Evolutionary conservation across 2,888 invertebrate species (phyloP).

Genomic region (Drosophila mayaguana): DNA sequence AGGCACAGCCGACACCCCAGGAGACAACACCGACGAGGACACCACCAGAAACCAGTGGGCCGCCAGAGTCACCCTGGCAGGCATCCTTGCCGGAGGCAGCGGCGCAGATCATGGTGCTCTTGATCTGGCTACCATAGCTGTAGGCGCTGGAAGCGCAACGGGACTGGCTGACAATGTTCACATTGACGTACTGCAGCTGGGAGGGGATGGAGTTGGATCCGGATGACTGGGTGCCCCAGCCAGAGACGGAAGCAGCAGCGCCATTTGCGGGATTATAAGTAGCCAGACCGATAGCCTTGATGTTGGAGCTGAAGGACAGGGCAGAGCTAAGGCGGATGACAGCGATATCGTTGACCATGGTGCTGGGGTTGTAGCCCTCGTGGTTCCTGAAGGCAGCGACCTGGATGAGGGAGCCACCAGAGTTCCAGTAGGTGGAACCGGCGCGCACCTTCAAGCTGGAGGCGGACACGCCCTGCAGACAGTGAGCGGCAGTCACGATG

Average conservation of each 20-base stretch:
- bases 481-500: conserved; percentile 87
- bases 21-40: conserved; percentile 76
- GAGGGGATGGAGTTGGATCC: conserved; percentile 62
- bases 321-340: conserved; percentile 86
- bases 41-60: conserved; percentile 65
- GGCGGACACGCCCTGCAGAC: conserved; percentile 79
- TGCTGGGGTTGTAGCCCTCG: conserved; percentile 84
- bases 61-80: conserved; percentile 81
- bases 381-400: conserved; percentile 80
- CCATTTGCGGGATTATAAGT: conserved; percentile 62
- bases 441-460: conserved; percentile 84
- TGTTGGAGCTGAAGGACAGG: conserved; percentile 83
- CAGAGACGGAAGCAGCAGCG: conserved; percentile 59
- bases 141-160: conserved; percentile 84
- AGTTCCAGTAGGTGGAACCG: conserved; percentile 85
- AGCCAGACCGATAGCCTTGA: conserved; percentile 85
- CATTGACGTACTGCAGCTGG: conserved; percentile 85
- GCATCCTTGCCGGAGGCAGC: conserved; percentile 56
- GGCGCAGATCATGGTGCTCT: conserved; percentile 69
- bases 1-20: conserved; percentile 80
- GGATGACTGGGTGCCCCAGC: conserved; percentile 74
- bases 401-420: conserved; percentile 58
- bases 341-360: conserved; percentile 87
- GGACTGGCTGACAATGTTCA: conserved; percentile 83
- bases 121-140: conserved; percentile 56